Base-by-base conservation (phyloP, 2,797 vertebrate species). In the Hemibagrus guttatus region DNA sequence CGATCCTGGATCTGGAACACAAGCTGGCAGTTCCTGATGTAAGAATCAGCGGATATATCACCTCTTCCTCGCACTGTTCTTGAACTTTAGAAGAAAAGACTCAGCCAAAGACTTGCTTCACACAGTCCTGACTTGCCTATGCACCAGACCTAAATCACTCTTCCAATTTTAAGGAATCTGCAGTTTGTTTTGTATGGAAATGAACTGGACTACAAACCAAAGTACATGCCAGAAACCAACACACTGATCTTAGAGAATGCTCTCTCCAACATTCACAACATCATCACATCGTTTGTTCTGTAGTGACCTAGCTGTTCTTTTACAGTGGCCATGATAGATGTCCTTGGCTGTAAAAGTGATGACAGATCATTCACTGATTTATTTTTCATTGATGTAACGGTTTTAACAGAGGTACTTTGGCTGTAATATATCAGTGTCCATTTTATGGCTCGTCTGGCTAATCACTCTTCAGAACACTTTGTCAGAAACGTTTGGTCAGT, bases 1-100 rank as follows among this genome's bases (percentile, higher is more conserved):
- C 82, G 21, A 31, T 35, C 26, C 14, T 39, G 46, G 46, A 49
- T 49, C 59, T 66, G 85, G 54, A 88, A 87, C 61, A 72, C 81
- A 87, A 89, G 86, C 91, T 90, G 87, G 31, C 86, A 87, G 85
- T 81, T 87, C 84, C 86, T 39, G 28, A 74, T 6, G 79, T 87
- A 86, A 81, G 81, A 76, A 85, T 85, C 83, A 84, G 85, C 66
- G 90, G 90, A 90, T 87, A 87, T 89, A 86, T 91, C 90, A 91
- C 89, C 89, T 92, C 88, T 86, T 90, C 72, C 86, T 84, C 72
- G 31, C 90, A 76, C 84, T 52, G 69, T 58, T 74, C 26, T 52
- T 76, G 84, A 69, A 79, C 84, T 84, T 69, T 49, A 85, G n/a
- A 66, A 49, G 42, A 80, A 59, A 52, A 78, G 4, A 9, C 46